Evolutionary conservation across 2,888 invertebrate species (phyloP).

Genomic region (Conchocele bisecta): DNA sequence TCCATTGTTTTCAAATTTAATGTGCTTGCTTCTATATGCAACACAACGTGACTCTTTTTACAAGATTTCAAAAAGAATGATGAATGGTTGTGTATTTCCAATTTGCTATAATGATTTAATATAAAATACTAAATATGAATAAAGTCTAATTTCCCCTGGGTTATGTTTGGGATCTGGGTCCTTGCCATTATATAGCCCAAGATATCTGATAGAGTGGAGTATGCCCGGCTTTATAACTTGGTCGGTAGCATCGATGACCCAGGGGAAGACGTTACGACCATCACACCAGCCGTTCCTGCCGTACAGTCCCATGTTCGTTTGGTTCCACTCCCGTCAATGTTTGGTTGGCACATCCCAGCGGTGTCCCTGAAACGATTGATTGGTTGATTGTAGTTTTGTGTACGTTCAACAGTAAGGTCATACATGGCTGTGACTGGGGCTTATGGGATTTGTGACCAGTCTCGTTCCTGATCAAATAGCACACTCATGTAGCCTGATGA

Average conservation of each 20-base stretch:
- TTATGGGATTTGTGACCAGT: too few relatives aligned
- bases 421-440: too few relatives aligned
- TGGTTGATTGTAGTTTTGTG: too few relatives aligned
- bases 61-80: too few relatives aligned
- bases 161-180: constrained; percentile 68
- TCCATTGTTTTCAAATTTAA: too few relatives aligned
- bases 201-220: constrained; percentile 59
- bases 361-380: constrained; percentile 63
- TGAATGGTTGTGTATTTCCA: too few relatives aligned
- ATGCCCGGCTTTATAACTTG: constrained; percentile 17
- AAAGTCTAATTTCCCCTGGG: constrained; percentile 67
- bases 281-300: constrained; percentile 77
- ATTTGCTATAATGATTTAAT: too few relatives aligned
- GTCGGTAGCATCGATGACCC: constrained; percentile 58
- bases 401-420: too few relatives aligned
- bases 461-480: too few relatives aligned
- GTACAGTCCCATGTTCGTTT: constrained; percentile 77
- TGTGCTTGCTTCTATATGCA: too few relatives aligned
- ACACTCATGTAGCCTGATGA: too few relatives aligned
- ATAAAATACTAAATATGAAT: constrained; percentile 67
- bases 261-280: constrained; percentile 65
- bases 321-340: constrained; percentile 67
- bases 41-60: too few relatives aligned
- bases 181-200: constrained; percentile 66
- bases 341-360: constrained; percentile 70